A percentile compares a stretch with the other conserved stretches of the same genome.
These are phyloP conservation scores for Hyles vespertilio DNA, from an alignment of 1,140 invertebrate genomes.

Conservation along the genomic window DNA sequence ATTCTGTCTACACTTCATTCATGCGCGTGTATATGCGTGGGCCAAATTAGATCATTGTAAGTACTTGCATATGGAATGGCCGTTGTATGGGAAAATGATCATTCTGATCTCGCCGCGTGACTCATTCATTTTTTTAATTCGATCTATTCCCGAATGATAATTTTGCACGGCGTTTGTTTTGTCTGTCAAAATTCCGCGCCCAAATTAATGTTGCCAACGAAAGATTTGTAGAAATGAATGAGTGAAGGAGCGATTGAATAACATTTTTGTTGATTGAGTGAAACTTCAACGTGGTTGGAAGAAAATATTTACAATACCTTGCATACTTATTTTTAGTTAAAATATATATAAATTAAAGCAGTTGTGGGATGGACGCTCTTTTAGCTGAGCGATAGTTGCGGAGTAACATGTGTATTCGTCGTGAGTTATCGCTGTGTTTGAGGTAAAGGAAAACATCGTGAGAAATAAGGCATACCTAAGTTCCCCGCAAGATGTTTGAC, in stretches of 20 bases:
- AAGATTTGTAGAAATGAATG: slow-evolving; percentile 11
- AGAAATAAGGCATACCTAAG: too few relatives aligned
- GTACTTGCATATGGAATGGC: slow-evolving; percentile 20
- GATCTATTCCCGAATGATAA: slow-evolving; percentile 9
- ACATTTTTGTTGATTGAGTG: background rate
- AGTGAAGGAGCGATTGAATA: slow-evolving; percentile 4
- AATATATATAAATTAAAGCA: too few relatives aligned
- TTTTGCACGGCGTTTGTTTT: slow-evolving; percentile 9
- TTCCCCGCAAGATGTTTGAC: too few relatives aligned
- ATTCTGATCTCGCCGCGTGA: slow-evolving; percentile 9
- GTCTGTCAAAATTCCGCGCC: slow-evolving; percentile 12
- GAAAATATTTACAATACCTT: background rate
- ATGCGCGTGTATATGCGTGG: slow-evolving; percentile 19
- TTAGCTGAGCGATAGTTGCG: too few relatives aligned
- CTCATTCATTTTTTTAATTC: slow-evolving; percentile 12
- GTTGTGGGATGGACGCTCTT: too few relatives aligned
- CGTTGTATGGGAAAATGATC: slow-evolving; percentile 26
- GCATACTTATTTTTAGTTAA: background rate
- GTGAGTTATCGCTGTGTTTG: too few relatives aligned
- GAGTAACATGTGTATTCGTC: too few relatives aligned
- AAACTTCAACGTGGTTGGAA: background rate
- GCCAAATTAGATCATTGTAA: slow-evolving; percentile 22
- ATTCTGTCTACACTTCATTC: slow-evolving; percentile 45
- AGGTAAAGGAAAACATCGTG: too few relatives aligned
- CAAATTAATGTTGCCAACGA: slow-evolving; percentile 10